Evolutionary conservation across 2,113 vertebrate genomes (phyloP), one percentile per base, ranked within the genome.

Genomic region (Otolemur garnettii): DNA sequence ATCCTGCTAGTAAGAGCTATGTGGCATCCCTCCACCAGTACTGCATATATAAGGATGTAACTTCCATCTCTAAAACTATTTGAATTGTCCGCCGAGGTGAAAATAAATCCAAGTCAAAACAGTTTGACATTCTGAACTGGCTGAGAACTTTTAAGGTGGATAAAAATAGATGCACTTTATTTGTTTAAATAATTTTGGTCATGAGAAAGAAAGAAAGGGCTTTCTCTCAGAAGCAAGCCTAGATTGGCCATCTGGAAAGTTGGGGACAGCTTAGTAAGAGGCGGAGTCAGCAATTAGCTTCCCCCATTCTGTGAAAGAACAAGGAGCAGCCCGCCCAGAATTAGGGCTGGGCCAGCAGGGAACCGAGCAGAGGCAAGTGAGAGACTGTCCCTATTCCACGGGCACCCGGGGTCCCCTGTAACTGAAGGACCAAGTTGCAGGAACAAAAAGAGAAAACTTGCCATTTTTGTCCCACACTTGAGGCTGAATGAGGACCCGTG

Each of bases 181-280:
- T 82, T 68, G 30, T 77, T 87, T 24, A 66, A 85, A 42, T n/a
- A 78, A 85, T 88, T 83, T 90, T 80, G 30, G 22, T 59, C 26
- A 74, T 80, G 53, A 64, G n/a, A 77, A 91, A 75, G 30, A 87
- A 94, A 84, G 24, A 12, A 81, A 89, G 33, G 15, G 6, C 18
- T 33, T 74, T 28, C 9, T 94, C 22, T 75, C 18, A 18, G 62
- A 84, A 42, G 66, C 81, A 95, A 88, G 17, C 3, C 30, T 18
- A 1, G 28, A 35, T 62, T 69, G 66, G 22, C 5, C 30, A 62
- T 82, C 9, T 74, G 83, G 4, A 71, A 74, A 74, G 62, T 55
- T 66, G 17, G 8, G 21, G 30, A 86, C 13, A 57, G 45, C 2
- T 53, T 35, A 68, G 33, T 10, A 62, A 14, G 45, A 80, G 19